A percentile compares a stretch with the other conserved stretches of the same genome.
Conservation (phyloP, 2,888 invertebrate genomes). For the Papilio protenor region DNA sequence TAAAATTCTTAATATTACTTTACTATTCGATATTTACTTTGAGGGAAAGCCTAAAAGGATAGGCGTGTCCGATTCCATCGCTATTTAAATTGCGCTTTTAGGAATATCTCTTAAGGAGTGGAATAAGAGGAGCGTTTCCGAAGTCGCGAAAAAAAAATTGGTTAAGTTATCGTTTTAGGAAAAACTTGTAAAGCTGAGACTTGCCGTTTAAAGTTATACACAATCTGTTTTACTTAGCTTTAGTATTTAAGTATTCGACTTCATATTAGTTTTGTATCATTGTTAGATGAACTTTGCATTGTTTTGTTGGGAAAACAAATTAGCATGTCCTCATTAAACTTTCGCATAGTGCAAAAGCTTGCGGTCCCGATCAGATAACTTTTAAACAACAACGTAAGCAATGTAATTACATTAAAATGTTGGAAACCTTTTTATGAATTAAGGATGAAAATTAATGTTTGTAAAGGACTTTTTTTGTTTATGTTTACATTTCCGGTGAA, state of each 20-base stretch:
- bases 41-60: conserved; percentile 21
- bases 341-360: conserved; percentile 15
- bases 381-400: conserved; percentile 18
- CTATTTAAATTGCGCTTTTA: conserved; percentile 2
- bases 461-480: background rate
- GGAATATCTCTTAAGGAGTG: background rate
- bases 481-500: background rate
- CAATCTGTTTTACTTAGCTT: background rate
- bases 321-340: conserved; percentile 33
- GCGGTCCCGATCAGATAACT: conserved; percentile 8
- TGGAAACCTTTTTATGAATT: background rate
- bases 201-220: too few species aligned
- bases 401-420: conserved; percentile 4
- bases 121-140: background rate
- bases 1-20: background rate
- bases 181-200: background rate
- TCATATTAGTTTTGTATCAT: background rate
- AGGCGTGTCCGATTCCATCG: conserved; percentile 25
- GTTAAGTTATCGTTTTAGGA: background rate
- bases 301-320: conserved; percentile 28
- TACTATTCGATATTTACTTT: conserved; percentile 22
- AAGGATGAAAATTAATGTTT: background rate
- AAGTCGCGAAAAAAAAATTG: background rate
- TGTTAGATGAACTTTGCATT: background rate
- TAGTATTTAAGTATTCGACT: background rate